Conservation (phyloP, 1,140 invertebrate species). For the Calliopsis andreniformis region DNA sequence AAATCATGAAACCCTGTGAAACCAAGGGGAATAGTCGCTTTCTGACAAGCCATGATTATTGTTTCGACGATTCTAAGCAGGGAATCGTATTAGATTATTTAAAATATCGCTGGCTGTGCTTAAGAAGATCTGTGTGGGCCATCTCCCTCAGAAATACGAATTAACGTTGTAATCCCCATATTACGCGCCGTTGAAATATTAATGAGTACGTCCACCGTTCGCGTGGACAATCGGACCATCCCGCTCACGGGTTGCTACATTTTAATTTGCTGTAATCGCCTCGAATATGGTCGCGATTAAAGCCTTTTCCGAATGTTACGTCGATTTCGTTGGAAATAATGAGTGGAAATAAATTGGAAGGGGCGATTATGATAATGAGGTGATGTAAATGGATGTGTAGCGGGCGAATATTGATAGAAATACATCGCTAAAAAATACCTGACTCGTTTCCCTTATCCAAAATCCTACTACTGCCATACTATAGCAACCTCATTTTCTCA, state of each 20-base stretch:
- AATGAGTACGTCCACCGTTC: constrained; percentile 7
- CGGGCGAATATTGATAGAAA: not conserved
- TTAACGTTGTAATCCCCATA: constrained; percentile 42
- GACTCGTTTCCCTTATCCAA: no score
- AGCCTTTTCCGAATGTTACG: constrained; percentile 7
- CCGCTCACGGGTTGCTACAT: not conserved
- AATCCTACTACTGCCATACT: no score
- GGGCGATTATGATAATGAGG: not conserved
- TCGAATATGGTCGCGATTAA: not conserved
- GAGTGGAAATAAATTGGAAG: no score
- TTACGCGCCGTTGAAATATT: constrained; percentile 45
- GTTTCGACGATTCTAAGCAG: constrained; percentile 32
- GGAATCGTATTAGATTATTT: constrained; percentile 7
- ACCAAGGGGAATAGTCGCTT: not conserved
- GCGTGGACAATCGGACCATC: not conserved
- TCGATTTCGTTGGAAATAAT: not conserved
- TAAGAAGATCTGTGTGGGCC: no score
- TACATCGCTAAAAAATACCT: no score
- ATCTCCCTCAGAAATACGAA: no score
- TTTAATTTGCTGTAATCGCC: constrained; percentile 38
- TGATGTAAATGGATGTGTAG: not conserved
- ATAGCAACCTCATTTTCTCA: no score
- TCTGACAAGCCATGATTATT: constrained; percentile 27
- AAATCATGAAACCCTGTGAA: constrained; percentile 22
- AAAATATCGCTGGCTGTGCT: no score